A percentile compares a stretch with the other conserved stretches of the same genome.
Evolutionary conservation across 2,797 vertebrate genomes (phyloP).

Genomic region (Thalassophryne amazonica): DNA sequence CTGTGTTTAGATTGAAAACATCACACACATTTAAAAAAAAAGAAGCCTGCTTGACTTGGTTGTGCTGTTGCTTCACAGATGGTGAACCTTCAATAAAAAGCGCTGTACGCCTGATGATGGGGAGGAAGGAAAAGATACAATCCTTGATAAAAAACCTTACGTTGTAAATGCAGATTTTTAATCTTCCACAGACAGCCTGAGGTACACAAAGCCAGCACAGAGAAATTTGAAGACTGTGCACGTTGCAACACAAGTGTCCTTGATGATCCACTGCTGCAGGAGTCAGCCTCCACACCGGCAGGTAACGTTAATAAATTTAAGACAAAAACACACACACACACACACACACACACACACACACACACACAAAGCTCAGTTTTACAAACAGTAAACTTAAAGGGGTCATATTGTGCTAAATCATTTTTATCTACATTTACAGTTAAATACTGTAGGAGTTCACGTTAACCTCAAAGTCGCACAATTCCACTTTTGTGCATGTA

Average conservation of each 20-base stretch:
- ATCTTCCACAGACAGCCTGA: slow-evolving; percentile 33
- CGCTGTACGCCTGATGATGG: no score
- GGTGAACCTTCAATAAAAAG: no score
- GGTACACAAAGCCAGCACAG: slow-evolving; percentile 15
- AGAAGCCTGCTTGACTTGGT: not conserved
- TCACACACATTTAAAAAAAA: not conserved
- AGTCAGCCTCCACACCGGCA: slow-evolving; percentile 33
- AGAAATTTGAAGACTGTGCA: slow-evolving; percentile 37
- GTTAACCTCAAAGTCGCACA: no score
- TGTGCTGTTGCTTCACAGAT: not conserved
- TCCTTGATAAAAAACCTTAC: slow-evolving; percentile 4
- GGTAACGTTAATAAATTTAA: slow-evolving; percentile 47
- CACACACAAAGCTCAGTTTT: no score
- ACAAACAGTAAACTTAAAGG: no score
- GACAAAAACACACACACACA: not conserved
- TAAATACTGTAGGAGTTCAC: no score
- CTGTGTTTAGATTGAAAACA: slow-evolving; percentile 26
- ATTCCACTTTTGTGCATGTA: no score
- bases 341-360: no score
- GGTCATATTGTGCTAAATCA: no score
- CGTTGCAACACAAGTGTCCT: slow-evolving; percentile 34
- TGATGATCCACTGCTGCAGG: slow-evolving; percentile 39
- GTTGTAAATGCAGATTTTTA: not conserved
- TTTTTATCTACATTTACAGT: no score
- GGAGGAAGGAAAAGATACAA: slow-evolving; percentile 25